A percentile compares a stretch with the other conserved stretches of the same genome.
Conservation (phyloP, 2,113 vertebrate species). For the Pantherophis guttatus region DNA sequence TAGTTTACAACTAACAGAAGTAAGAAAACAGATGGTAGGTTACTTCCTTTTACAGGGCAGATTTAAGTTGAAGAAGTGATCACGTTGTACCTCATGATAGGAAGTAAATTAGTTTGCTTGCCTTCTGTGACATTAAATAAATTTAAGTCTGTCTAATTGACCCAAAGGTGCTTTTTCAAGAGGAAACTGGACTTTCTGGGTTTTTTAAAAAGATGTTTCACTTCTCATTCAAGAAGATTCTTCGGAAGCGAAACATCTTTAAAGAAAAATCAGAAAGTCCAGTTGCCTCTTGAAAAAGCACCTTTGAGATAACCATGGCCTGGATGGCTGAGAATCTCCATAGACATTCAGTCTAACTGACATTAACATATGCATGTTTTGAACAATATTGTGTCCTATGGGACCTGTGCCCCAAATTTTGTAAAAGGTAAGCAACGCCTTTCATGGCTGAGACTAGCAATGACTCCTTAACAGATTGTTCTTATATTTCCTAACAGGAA, state of each 20-base stretch:
- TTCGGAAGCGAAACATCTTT: too few relatives aligned
- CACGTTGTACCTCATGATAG: neutral
- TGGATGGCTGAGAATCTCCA: too few relatives aligned
- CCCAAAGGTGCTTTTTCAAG: neutral
- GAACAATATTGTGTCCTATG: neutral
- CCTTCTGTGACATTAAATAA: neutral
- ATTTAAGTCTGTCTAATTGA: neutral
- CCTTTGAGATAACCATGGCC: too few relatives aligned
- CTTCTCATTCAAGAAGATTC: too few relatives aligned
- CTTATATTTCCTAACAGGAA: neutral
- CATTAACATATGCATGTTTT: neutral
- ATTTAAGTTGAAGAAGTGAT: neutral
- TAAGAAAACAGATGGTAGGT: neutral
- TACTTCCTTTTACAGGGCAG: neutral
- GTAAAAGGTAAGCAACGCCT: neutral
- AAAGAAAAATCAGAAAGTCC: too few relatives aligned
- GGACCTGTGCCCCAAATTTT: neutral
- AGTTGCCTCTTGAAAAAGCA: too few relatives aligned
- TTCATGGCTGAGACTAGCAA: neutral
- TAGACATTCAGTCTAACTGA: neutral
- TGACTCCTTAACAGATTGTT: neutral
- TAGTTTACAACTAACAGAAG: neutral
- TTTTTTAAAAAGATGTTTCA: too few relatives aligned
- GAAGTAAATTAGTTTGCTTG: neutral
- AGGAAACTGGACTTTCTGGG: too few relatives aligned